Evolutionary conservation across 92 coral and sea anemone genomes (phyloP), one percentile per base, ranked within the genome.

Genomic region (Zoanthus sociatus): DNA sequence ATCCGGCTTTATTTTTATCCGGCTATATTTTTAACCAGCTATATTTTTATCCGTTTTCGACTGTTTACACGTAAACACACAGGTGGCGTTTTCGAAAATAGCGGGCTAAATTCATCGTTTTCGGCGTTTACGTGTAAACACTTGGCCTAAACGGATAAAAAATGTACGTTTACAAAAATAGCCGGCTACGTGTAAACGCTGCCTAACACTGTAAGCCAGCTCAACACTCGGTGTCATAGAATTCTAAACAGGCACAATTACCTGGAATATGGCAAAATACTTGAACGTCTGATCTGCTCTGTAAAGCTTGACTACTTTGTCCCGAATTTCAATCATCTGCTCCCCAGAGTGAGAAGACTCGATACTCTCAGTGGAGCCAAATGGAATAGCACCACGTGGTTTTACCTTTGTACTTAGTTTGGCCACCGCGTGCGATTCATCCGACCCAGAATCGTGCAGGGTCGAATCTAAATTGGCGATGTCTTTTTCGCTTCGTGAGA

Each of bases 251-350:
- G 42, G 3, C 20, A 63, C 10, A 63, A 16, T 16, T 89, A 97
- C 99, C 98, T 94, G 97, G 90, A 88, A 97, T 71, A 95, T 92
- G 74, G 96, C 89, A 55, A 97, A 97, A 83, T 93, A 95, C 79
- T 91, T 97, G 78, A 92, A 95, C n/a, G 99, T 95, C 87, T 97
- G 99, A 74, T 97, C 99, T 51, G 98, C 97, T 77, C 93, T 93
- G 87, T 89, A 97, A 32, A 97, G 79, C 66, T 91, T 92, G 66
- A 95, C 90, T 46, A 97, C 99, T 68, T 91, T 94, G 82, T 97
- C 99, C 10, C 98, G 99, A 85, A 91, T 87, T 16, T 95, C 98
- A 5, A 84, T 72, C 44, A 69, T 73, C 73, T 93, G 98, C 14
- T 90, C 94, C 17, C 91, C 90, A 0, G 98, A 84, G 26, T 90